These are phyloP conservation scores for Hypsopygia costalis DNA, from an alignment of 2,888 invertebrate genomes.

Conservation along the genomic window DNA sequence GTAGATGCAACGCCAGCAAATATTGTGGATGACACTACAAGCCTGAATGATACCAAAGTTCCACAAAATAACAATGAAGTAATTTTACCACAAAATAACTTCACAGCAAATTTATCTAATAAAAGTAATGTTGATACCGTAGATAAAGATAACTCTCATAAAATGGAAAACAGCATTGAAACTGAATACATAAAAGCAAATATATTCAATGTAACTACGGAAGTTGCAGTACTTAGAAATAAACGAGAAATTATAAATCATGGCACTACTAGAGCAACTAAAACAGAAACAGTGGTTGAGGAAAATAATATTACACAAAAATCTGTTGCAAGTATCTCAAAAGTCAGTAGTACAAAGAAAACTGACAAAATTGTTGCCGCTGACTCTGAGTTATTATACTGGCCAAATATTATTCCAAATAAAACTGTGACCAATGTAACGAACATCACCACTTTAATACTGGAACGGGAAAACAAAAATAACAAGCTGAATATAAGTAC, in stretches of 20 bases:
- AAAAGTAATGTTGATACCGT: constrained; percentile 29
- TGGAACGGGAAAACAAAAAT: constrained; percentile 57
- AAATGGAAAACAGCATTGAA: constrained; percentile 56
- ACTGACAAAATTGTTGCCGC: constrained; percentile 34
- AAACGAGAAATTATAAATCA: constrained; percentile 37
- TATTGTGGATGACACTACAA: constrained; percentile 19
- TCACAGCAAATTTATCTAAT: constrained; percentile 48
- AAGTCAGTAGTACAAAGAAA: constrained; percentile 25
- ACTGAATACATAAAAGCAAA: constrained; percentile 35
- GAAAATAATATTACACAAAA: constrained; percentile 4
- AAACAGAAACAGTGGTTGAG: constrained; percentile 8
- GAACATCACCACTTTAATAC: constrained; percentile 54
- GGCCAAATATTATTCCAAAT: constrained; percentile 45
- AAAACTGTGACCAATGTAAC: constrained; percentile 24
- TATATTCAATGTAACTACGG: constrained; percentile 30
- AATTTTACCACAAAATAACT: constrained; percentile 19
- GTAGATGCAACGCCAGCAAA: not conserved
- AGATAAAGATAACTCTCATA: constrained; percentile 29
- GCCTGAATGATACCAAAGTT: constrained; percentile 33
- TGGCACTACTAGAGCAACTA: constrained; percentile 8
- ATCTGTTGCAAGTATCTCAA: not conserved
- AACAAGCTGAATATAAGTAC: constrained; percentile 52
- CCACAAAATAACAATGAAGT: constrained; percentile 26
- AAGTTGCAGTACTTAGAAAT: constrained; percentile 27
- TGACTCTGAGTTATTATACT: constrained; percentile 54